Evolutionary conservation across 2,888 invertebrate genomes (phyloP).

Genomic region (Tetanocera ferruginea): DNA sequence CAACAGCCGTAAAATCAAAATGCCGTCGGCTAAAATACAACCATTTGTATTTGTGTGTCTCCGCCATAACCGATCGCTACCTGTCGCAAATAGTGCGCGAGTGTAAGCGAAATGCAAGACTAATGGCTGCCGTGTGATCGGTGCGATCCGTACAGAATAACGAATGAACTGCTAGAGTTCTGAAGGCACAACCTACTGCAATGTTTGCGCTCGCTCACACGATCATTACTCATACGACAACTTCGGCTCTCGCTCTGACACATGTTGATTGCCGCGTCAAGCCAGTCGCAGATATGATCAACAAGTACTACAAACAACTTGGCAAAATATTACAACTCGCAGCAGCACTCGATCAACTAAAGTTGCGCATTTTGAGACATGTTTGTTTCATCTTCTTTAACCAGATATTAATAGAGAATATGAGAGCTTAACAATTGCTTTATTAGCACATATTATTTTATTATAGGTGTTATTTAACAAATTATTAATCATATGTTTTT

Average conservation of each 20-base stretch:
- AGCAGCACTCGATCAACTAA: not conserved
- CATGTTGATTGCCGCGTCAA: not conserved
- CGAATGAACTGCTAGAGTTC: conserved; percentile 30
- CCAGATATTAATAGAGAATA: not conserved
- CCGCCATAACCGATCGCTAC: conserved; percentile 10
- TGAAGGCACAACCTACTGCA: conserved; percentile 38
- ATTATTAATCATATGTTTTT: conserved; percentile 3
- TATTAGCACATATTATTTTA: not conserved
- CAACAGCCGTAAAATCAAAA: not conserved
- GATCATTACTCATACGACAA: not conserved
- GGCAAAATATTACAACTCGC: not conserved
- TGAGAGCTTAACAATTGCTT: too few species aligned
- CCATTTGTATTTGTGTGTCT: not conserved
- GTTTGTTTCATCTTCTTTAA: not conserved
- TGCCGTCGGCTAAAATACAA: conserved; percentile 13
- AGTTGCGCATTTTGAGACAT: not conserved
- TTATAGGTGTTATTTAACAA: conserved; percentile 4
- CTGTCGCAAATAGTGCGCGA: not conserved
- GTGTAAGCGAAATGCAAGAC: conserved; percentile 58
- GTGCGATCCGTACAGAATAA: conserved; percentile 37
- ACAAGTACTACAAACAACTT: not conserved
- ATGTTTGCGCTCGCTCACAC: not conserved
- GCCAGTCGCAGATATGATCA: not conserved
- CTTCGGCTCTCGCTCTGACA: not conserved
- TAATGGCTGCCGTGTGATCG: conserved; percentile 58